phyloP scores from a whole-genome alignment of 2,797 vertebrate genomes.

The Sphaeramia orbicularis region DNA sequence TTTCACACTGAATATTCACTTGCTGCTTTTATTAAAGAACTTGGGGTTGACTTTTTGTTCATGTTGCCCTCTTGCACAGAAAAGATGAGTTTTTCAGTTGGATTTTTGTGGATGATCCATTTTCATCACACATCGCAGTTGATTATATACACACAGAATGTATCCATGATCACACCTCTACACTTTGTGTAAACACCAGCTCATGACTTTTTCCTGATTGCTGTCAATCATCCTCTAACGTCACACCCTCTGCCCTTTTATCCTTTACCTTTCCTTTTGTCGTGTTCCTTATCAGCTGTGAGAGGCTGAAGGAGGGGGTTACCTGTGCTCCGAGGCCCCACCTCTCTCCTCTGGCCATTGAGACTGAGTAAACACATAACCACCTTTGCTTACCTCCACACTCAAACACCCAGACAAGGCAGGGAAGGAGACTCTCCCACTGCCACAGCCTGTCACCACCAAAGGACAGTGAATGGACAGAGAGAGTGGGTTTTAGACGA shows the following conservation, averaged over 20 bases:
- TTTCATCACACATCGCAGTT: neutral
- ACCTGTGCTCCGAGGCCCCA: constrained; percentile 76
- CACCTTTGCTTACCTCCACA: constrained; percentile 79
- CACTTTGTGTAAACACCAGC: constrained; percentile 20
- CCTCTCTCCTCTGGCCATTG: constrained; percentile 72
- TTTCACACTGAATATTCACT: neutral
- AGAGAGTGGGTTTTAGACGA: constrained; percentile 33
- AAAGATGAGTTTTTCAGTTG: neutral
- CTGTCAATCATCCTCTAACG: constrained; percentile 55
- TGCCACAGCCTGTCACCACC: constrained; percentile 55
- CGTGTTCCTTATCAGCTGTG: constrained; percentile 71
- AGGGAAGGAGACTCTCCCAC: constrained; percentile 46
- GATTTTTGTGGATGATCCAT: neutral
- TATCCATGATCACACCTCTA: constrained; percentile 2
- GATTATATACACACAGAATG: neutral
- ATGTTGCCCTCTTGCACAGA: neutral
- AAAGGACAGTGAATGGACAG: constrained; percentile 42
- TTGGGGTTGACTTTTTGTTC: constrained; percentile 1
- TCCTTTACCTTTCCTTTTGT: constrained; percentile 53
- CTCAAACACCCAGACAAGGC: constrained; percentile 55
- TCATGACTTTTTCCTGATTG: constrained; percentile 40
- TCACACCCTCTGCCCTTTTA: constrained; percentile 63
- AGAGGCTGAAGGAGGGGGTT: constrained; percentile 68
- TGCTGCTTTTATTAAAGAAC: neutral
- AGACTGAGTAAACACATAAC: constrained; percentile 83